Base-by-base conservation (phyloP, 37 sponge, comb jelly and placozoan genomes). In the Petrosia ficiformis region DNA sequence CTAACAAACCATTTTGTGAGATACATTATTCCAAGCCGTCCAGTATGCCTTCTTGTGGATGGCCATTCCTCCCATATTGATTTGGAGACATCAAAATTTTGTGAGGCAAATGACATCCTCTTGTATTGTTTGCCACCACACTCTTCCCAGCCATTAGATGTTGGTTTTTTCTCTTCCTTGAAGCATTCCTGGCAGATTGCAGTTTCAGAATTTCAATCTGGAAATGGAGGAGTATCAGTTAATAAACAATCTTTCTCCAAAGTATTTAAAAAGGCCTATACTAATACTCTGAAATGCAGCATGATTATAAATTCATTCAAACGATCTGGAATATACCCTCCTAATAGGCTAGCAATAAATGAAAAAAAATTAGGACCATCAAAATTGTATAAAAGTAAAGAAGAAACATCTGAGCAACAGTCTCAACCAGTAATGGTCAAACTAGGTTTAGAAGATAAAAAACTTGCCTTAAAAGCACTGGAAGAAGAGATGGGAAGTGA, bases 1-100 rank as follows among this genome's bases (percentile, higher is more conserved):
- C 2, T 82, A 2, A 70, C 75, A 33, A 83, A 83, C 58, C 84
- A 75, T 41, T 83, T 83, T 75, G 54, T 48, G 14, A 19, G 54
- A 19, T 14, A 48, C 54, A 48, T 48, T 14, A 8, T 14, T 19
- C 54, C 54, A 48, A 14, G 11, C 5, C 67, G 67, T 1, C 78
- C 78, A 31, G 66, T 77, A 1, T 39, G 59, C 36, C 37, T 77
- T 30, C 67, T 77, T 1, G 31, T 77, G 40, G 78, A 77, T 66
- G 78, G 78, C 1, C 78, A 77, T 65, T 40, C 52, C 14, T 42
- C 68, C 11, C 78, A 77, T 35, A 76, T 76, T 40, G 78, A 77
- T 36, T 8, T 77, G 65, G 34, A 77, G 1, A 77, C 78, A n/a
- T 77, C 68, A 35, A 66, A 65, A 35, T 66, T 77, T 6, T 77